A percentile compares a stretch with the other conserved stretches of the same genome.
phyloP scores from a whole-genome alignment of 2,113 vertebrate species.

The Pristiophorus japonicus region DNA sequence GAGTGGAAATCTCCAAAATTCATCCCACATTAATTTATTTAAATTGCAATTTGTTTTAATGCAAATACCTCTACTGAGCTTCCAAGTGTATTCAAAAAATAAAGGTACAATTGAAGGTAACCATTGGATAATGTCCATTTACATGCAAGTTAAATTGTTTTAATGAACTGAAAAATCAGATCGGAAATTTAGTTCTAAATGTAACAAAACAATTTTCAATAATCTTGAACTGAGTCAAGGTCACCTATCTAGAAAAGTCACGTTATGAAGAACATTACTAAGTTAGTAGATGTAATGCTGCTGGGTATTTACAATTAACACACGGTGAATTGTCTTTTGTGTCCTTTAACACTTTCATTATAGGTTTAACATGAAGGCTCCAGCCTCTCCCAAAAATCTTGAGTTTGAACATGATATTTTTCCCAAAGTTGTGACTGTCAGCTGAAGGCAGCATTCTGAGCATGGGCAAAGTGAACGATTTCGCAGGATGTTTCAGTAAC shows the following conservation, averaged over 20 bases:
- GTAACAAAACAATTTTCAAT: neutral
- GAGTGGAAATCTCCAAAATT: neutral
- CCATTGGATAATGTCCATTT: neutral
- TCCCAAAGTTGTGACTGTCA: neutral
- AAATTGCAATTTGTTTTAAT: neutral
- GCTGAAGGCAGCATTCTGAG: neutral
- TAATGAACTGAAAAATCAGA: neutral
- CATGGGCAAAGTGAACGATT: neutral
- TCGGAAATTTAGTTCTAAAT: neutral
- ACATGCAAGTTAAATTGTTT: neutral
- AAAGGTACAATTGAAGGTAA: neutral
- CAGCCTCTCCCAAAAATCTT: neutral
- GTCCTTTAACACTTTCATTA: neutral
- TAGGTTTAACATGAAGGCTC: neutral
- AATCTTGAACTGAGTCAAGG: neutral
- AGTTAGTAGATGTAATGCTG: neutral
- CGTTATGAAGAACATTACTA: neutral
- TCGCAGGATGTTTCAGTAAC: neutral
- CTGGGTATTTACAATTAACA: neutral
- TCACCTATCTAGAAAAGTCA: neutral
- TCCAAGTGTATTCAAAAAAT: neutral
- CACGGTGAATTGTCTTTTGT: neutral
- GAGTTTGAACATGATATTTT: neutral
- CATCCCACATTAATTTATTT: neutral
- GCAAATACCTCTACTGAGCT: neutral